Evolutionary conservation across 2,888 invertebrate genomes (phyloP).

Genomic region (Tetrapedia diversipes): DNA sequence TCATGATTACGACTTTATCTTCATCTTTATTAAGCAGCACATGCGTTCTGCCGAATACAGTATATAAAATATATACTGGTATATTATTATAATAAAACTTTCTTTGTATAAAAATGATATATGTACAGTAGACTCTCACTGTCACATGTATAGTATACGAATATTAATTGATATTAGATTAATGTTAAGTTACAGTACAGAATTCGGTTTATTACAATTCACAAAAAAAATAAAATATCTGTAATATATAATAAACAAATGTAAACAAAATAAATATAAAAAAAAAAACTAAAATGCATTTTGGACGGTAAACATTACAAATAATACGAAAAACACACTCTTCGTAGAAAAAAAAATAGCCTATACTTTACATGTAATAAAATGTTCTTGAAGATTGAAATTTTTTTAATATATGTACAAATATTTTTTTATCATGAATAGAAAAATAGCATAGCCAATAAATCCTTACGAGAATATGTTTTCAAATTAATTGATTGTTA

Average conservation of each 20-base stretch:
- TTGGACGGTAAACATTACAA: slow-evolving; percentile 81
- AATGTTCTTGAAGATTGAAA: slow-evolving; percentile 60
- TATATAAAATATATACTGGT: slow-evolving; percentile 62
- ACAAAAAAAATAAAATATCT: slow-evolving; percentile 61
- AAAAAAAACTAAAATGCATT: slow-evolving; percentile 76
- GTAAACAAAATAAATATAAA: slow-evolving; percentile 72
- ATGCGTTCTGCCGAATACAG: slow-evolving; percentile 55
- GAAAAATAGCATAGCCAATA: not conserved
- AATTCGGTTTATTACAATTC: slow-evolving; percentile 47
- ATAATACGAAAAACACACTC: slow-evolving; percentile 75
- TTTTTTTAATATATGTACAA: slow-evolving; percentile 35
- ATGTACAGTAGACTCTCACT: slow-evolving; percentile 69
- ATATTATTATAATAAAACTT: slow-evolving; percentile 59
- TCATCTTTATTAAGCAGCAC: slow-evolving; percentile 54
- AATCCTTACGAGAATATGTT: slow-evolving; percentile 17
- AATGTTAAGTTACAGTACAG: slow-evolving; percentile 63
- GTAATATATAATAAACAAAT: slow-evolving; percentile 66
- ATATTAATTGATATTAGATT: slow-evolving; percentile 45
- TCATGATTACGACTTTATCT: slow-evolving; percentile 30
- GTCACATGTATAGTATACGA: slow-evolving; percentile 59
- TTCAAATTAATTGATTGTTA: slow-evolving; percentile 11
- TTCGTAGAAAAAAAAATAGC: slow-evolving; percentile 35
- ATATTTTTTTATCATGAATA: slow-evolving; percentile 14
- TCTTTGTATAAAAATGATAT: slow-evolving; percentile 70
- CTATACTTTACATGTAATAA: slow-evolving; percentile 59